Evolutionary conservation across 2,888 invertebrate species (phyloP), one percentile per base, ranked within the genome.

Genomic region (Metopia argyrocephala): DNA sequence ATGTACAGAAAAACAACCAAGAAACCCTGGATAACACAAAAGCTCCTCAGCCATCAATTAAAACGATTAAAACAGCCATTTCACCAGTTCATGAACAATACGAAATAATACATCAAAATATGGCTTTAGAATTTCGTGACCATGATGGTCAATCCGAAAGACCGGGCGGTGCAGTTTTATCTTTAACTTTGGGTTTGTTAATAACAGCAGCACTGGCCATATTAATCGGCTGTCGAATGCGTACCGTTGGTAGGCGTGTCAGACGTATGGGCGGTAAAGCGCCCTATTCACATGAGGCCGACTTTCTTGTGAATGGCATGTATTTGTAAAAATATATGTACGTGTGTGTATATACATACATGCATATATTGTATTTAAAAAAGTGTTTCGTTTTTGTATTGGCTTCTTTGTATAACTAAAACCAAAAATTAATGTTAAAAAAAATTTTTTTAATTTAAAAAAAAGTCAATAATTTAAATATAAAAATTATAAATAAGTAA

Each of bases 261-360:
- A 92, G 94, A 82, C 93, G 95, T 85, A 68, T 89, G 81, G 94
- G 95, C 61, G 95, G 95, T 78, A 95, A 96, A 90, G 93, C 94
- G 64, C 93, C 95, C 20, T 95, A 95, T 88, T 95, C 96, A 38
- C 96, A 97, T 90, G 98, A 98, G 91, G 97, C 98, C 0, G 98
- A 98, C 92, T 98, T 98, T 91, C 93, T 98, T 86, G 98, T 98
- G 85, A 98, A 98, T 91, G 98, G 98, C 87, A 98, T 98, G 98
- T 98, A 98, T 91, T 94, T 98, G 73, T 89, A 88, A 86, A 20
- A 52, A 52, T 56, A 27, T 46, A 20, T 65, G 25, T 38, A 52
- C 31, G 38, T 62, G 27, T 59, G n/a, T n/a, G 18, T 59, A 18
- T 38, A 38, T n/a, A n/a, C n/a, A n/a, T n/a, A n/a, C n/a, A n/a